phyloP scores from a whole-genome alignment of 1,140 invertebrate genomes.

The Ceratina australensis region DNA sequence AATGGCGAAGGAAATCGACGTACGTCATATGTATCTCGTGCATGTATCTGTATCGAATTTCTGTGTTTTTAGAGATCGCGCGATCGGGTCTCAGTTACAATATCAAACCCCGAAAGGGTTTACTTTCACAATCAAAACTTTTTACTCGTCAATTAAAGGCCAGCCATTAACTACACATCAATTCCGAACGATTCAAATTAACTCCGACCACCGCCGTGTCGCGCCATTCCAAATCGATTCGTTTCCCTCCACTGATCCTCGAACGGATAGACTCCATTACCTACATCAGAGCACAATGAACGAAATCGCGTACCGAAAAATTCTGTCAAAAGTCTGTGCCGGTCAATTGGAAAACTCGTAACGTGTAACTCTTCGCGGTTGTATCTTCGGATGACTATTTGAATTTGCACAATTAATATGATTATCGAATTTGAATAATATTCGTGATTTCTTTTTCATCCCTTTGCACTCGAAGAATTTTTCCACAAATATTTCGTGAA shows the following conservation, averaged over 20 bases:
- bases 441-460: too few relatives aligned
- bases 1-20: neutral
- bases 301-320: neutral
- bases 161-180: neutral
- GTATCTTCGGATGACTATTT: too few relatives aligned
- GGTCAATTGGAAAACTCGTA: neutral
- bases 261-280: neutral
- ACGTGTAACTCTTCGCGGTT: too few relatives aligned
- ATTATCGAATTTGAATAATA: too few relatives aligned
- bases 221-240: neutral
- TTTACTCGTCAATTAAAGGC: neutral
- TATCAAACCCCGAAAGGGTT: neutral
- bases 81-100: neutral
- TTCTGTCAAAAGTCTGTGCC: neutral
- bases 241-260: neutral
- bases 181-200: conserved; percentile 13
- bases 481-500: too few relatives aligned
- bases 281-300: neutral
- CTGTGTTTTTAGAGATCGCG: neutral
- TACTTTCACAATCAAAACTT: neutral
- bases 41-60: neutral
- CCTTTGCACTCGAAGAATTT: too few relatives aligned
- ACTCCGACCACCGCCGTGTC: neutral
- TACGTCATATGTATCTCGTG: neutral
- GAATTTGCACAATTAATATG: too few relatives aligned